Base-by-base conservation (phyloP, 2,797 vertebrate species). In the Xyrichtys novacula region DNA sequence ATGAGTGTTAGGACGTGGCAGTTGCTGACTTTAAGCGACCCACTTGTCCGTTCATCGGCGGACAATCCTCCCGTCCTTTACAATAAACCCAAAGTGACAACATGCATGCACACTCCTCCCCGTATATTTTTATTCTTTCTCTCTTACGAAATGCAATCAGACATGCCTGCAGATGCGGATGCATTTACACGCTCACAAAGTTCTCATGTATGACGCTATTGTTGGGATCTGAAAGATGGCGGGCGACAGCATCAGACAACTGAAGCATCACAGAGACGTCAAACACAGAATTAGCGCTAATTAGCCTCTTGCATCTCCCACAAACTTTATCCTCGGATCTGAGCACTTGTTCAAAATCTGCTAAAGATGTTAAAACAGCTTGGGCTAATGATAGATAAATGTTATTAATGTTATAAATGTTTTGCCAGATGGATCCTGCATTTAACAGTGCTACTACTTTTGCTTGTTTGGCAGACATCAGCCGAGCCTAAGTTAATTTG, bases 391-490 rank as follows among this genome's bases (percentile, higher is more conserved):
- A 62, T 11, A 48, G 64, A 81, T 84, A 83, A 85, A 88, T 64
- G 81, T 88, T 78, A 79, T 55, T 83, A 76, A n/a, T n/a, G n/a
- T n/a, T n/a, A n/a, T n/a, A n/a, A n/a, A n/a, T 44, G 44, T 15
- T 56, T 50, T 85, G 75, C 84, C 86, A 86, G 83, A 87, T 83
- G 84, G 78, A 83, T 84, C 59, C 62, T 64, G 80, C 71, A 64
- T 82, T 81, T 38, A 72, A 69, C 69, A 75, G 78, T 42, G 70
- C 74, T 46, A 58, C 59, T 46, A 58, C 59, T 78, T 78, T 82
- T 74, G 69, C 80, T 80, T 80, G 83, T 84, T 91, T 89, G 87
- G 84, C 88, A 89, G 77, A 76, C 83, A 58, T 76, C 67, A 78
- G 58, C 80, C 65, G 47, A 76, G 84, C 78, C 73, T 19, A 25